A percentile compares a stretch with the other conserved stretches of the same genome.
Evolutionary conservation across 2,113 vertebrate species (phyloP).

Genomic region (Nycticebus coucang): DNA sequence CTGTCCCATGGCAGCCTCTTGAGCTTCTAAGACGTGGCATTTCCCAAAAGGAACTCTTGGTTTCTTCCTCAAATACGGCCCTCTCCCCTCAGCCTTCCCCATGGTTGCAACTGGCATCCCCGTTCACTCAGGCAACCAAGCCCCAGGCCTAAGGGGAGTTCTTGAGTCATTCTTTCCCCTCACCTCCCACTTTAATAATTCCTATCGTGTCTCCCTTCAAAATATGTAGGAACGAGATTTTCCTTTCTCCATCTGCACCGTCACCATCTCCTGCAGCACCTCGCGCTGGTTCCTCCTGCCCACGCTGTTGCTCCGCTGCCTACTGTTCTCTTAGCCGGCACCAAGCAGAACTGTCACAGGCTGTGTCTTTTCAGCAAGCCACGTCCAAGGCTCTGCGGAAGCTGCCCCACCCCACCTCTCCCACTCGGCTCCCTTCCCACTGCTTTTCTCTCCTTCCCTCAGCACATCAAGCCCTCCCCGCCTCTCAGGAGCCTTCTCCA

Average conservation of each 20-base stretch:
- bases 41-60: constrained; percentile 27
- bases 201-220: not conserved
- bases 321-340: not conserved
- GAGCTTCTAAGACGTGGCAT: not conserved
- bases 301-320: not conserved
- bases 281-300: not conserved
- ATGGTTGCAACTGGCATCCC: not conserved
- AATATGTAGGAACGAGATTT: not conserved
- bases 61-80: not conserved
- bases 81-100: too few relatives aligned
- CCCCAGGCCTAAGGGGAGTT: not conserved
- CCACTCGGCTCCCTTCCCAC: not conserved
- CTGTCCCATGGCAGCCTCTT: not conserved
- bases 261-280: not conserved
- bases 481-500: not conserved
- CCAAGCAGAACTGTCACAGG: not conserved
- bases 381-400: too few relatives aligned
- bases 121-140: not conserved
- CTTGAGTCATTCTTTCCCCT: not conserved
- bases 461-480: not conserved
- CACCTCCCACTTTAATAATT: not conserved
- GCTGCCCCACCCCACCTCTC: not conserved
- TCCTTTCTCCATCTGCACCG: not conserved
- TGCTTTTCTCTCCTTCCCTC: not conserved
- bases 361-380: not conserved